These are phyloP conservation scores for Yponomeuta evonymella DNA, from an alignment of 2,888 invertebrate genomes.

Conservation along the genomic window DNA sequence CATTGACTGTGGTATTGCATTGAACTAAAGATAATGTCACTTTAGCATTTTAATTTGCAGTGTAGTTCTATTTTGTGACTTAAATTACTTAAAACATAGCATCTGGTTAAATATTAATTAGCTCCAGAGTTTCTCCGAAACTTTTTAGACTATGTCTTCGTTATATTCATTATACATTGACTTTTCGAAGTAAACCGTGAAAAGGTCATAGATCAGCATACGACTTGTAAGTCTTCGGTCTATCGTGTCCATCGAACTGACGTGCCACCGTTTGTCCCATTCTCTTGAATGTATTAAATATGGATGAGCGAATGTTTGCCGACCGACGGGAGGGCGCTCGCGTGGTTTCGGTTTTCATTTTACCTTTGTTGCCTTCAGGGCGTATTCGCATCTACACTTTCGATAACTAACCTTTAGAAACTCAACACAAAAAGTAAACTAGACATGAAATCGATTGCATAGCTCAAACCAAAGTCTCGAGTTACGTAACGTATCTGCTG, in stretches of 20 bases:
- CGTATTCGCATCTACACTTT: not conserved
- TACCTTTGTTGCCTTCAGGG: not conserved
- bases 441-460: not conserved
- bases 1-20: not conserved
- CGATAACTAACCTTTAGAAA: not conserved
- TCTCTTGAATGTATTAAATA: constrained; percentile 21
- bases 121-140: not conserved
- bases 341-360: constrained; percentile 11
- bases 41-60: not conserved
- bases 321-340: constrained; percentile 5
- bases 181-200: constrained; percentile 24
- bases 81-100: not conserved
- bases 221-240: constrained; percentile 33
- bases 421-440: not conserved
- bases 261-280: constrained; percentile 20
- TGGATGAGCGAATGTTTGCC: constrained; percentile 24
- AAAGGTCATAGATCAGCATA: constrained; percentile 34
- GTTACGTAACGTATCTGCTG: too few species aligned
- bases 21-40: not conserved
- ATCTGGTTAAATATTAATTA: not conserved
- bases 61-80: not conserved
- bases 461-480: not conserved
- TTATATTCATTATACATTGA: not conserved
- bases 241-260: constrained; percentile 19
- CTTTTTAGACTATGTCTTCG: not conserved